A percentile compares a stretch with the other conserved stretches of the same genome.
These are phyloP conservation scores for Sander vitreus DNA, from an alignment of 2,113 vertebrate genomes.

Conservation along the genomic window DNA sequence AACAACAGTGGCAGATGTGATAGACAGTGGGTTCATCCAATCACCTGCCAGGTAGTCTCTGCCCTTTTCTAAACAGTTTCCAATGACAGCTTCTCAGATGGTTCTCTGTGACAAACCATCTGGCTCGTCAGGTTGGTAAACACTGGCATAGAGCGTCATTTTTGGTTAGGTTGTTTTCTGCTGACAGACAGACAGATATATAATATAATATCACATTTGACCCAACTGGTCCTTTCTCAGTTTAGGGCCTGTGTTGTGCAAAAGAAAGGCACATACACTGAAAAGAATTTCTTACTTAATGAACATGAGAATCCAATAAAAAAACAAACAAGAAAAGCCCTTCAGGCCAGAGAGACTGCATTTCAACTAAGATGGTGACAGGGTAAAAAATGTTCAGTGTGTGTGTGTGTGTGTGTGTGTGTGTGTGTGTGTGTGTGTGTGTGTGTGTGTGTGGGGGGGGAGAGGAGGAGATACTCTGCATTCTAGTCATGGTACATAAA, in stretches of 20 bases:
- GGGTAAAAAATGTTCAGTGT: conserved; percentile 44
- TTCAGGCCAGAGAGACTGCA: conserved; percentile 45
- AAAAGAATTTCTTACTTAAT: conserved; percentile 63
- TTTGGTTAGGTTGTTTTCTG: conserved; percentile 13
- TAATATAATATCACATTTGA: conserved; percentile 50
- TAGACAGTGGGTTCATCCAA: no score
- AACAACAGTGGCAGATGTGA: no score
- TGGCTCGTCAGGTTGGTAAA: no score
- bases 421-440: background rate
- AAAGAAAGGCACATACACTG: conserved; percentile 34
- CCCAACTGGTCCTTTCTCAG: conserved; percentile 50
- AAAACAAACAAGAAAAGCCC: conserved; percentile 45
- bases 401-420: no score
- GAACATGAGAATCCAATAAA: conserved; percentile 66
- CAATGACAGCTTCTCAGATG: no score
- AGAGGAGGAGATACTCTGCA: conserved; percentile 55
- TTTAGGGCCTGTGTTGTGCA: conserved; percentile 38
- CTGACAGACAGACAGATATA: conserved; percentile 36
- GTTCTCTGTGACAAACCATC: no score
- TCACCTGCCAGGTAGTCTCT: no score
- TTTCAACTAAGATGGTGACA: conserved; percentile 55
- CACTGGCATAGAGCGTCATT: conserved; percentile 12
- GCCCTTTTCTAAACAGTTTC: no score
- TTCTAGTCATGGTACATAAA: conserved; percentile 84
- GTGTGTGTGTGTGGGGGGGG: no score